Percentiles rank a stretch among this genome's conserved stretches.
Evolutionary conservation across 1,140 invertebrate genomes (phyloP).

Genomic region (Melipona quadrifasciata): DNA sequence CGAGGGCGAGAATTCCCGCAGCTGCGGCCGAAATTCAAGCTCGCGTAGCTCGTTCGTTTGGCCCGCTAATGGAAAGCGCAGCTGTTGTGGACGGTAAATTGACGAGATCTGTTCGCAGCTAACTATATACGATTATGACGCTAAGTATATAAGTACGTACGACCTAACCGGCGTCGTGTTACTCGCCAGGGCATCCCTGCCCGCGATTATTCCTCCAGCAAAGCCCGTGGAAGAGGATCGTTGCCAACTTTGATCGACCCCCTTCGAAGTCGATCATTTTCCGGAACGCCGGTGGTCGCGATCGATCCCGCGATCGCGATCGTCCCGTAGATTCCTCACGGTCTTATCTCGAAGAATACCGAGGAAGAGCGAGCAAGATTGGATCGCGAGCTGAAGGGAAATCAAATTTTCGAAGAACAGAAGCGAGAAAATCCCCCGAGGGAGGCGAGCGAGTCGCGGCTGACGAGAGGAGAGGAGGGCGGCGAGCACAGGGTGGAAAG

Average conservation of each 20-base stretch:
- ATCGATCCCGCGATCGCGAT: neutral
- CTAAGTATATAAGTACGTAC: neutral
- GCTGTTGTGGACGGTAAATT: conserved; percentile 27
- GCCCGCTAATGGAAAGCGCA: conserved; percentile 20
- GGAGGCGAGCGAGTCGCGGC: too few relatives aligned
- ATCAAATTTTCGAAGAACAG: conserved; percentile 41
- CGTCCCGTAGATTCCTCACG: too few relatives aligned
- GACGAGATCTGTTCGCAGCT: conserved; percentile 21
- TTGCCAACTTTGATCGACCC: neutral
- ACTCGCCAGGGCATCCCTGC: neutral
- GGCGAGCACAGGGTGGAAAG: neutral
- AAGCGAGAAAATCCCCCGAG: conserved; percentile 31
- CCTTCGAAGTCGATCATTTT: neutral
- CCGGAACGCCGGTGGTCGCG: neutral
- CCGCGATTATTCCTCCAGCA: neutral
- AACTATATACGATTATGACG: neutral
- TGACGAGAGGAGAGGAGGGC: too few relatives aligned
- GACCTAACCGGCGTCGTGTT: neutral
- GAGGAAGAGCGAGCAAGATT: neutral
- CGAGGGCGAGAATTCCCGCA: too few relatives aligned
- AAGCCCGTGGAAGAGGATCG: neutral
- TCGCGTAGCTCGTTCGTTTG: neutral
- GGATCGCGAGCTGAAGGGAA: neutral
- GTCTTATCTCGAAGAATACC: neutral
- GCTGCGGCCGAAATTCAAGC: neutral